Percentiles rank a stretch among this genome's conserved stretches.
Conservation (phyloP, 2,797 vertebrate genomes). For the Clangula hyemalis region DNA sequence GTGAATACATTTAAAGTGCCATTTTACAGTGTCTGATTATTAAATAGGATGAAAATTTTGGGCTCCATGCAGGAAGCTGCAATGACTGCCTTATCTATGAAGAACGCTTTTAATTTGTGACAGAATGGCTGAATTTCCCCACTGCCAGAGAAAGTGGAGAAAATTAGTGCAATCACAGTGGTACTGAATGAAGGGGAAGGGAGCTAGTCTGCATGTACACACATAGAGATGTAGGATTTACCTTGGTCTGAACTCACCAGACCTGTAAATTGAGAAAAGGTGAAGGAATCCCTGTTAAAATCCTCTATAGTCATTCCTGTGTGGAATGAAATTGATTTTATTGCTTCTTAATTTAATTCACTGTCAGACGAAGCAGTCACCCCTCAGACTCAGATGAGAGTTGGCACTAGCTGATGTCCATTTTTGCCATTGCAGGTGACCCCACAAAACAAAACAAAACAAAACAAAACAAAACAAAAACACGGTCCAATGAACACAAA, state of each 20-base stretch:
- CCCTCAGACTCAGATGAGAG: background rate
- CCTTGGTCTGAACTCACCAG: background rate
- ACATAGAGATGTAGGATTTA: background rate
- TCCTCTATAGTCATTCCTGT: background rate
- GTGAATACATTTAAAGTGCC: slow-evolving; percentile 50
- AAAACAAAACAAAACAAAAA: no score
- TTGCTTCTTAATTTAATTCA: background rate
- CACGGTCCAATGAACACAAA: background rate
- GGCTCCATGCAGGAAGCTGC: slow-evolving; percentile 20
- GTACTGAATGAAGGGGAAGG: background rate
- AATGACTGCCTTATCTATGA: slow-evolving; percentile 32
- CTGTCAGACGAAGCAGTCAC: background rate
- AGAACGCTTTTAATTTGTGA: slow-evolving; percentile 22
- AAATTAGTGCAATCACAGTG: background rate
- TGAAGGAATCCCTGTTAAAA: background rate
- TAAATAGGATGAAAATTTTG: slow-evolving; percentile 45
- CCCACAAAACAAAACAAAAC: background rate
- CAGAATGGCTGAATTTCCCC: slow-evolving; percentile 4
- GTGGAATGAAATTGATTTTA: background rate
- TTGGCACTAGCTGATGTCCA: background rate
- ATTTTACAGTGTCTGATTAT: slow-evolving; percentile 47
- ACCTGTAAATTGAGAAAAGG: background rate
- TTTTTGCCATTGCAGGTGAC: background rate
- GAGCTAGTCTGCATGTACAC: background rate
- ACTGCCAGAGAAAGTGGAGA: background rate